Conservation (phyloP, 2,113 vertebrate species). For the Plecotus auritus region DNA sequence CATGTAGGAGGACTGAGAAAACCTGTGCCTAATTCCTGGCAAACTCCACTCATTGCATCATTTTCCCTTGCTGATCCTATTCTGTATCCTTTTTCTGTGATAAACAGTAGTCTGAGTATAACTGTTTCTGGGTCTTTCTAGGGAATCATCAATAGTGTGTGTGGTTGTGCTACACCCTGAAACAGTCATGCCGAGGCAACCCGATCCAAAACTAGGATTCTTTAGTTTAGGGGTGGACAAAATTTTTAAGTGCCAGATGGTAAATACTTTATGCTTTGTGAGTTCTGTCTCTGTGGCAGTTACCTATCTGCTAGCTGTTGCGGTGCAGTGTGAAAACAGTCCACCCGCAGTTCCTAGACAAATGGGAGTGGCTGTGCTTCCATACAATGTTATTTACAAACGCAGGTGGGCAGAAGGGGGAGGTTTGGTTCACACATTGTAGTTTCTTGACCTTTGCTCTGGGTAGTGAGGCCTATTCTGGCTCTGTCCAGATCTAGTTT, state of each 20-base stretch:
- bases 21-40: neutral
- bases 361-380: neutral
- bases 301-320: neutral
- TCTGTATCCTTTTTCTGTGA: neutral
- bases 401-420: accelerated
- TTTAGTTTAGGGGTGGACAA: neutral
- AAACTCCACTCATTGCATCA: neutral
- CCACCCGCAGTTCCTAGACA: neutral
- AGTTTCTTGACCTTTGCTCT: neutral
- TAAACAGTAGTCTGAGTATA: neutral
- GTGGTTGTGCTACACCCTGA: neutral
- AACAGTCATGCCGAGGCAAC: neutral
- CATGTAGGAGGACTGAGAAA: neutral
- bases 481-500: neutral
- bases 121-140: neutral
- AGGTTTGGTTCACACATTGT: neutral
- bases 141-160: neutral
- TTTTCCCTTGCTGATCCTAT: neutral
- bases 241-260: neutral
- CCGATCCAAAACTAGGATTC: neutral
- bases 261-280: neutral
- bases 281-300: neutral
- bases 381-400: neutral
- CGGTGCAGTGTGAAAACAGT: neutral
- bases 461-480: neutral